Evolutionary conservation across 2,888 invertebrate species (phyloP).

Genomic region (Craniophora ligustri): DNA sequence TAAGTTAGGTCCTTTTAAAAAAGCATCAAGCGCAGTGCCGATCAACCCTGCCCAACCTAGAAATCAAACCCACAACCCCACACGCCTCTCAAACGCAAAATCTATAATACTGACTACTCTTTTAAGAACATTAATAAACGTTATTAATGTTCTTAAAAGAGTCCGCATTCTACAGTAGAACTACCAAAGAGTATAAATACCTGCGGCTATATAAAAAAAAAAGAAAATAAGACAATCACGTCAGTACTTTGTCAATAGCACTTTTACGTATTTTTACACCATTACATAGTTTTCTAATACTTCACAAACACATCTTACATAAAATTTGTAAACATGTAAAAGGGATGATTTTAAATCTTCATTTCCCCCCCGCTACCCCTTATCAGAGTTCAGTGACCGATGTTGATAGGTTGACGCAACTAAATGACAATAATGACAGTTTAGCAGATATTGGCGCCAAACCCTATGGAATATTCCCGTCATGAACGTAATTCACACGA

Average conservation of each 20-base stretch:
- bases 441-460: not conserved
- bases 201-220: not conserved
- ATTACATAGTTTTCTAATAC: not conserved
- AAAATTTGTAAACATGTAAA: not conserved
- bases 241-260: not conserved
- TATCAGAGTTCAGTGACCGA: not conserved
- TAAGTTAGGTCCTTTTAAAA: no score
- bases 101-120: no score
- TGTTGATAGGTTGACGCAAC: not conserved
- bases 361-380: not conserved
- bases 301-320: not conserved
- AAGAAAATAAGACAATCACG: not conserved
- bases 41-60: no score
- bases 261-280: not conserved
- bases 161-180: not conserved
- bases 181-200: not conserved
- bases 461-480: not conserved
- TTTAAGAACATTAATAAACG: not conserved
- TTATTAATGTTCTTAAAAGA: not conserved
- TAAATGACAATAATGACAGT: constrained; percentile 1
- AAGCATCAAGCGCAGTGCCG: no score
- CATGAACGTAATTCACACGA: no score
- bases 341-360: constrained; percentile 1
- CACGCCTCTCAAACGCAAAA: no score
- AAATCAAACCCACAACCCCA: no score